These are phyloP conservation scores for Ligdia adustata DNA, from an alignment of 2,888 invertebrate species.

Conservation along the genomic window DNA sequence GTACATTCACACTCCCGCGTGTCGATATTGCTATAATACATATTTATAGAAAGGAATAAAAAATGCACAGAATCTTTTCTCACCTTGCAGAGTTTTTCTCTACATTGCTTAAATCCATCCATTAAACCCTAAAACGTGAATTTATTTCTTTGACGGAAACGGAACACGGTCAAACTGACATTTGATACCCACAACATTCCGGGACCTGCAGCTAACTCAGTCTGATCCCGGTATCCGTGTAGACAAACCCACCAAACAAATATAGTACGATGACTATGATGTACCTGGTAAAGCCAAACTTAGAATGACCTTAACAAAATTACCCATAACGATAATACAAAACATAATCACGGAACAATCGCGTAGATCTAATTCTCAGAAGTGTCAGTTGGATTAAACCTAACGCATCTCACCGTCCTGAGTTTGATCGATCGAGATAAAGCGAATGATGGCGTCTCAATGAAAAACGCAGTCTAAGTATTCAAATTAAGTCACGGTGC, in stretches of 20 bases:
- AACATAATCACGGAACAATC: conserved; percentile 16
- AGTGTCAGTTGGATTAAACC: conserved; percentile 20
- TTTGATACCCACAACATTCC: background rate
- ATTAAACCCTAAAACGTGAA: too few species aligned
- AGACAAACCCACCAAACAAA: background rate
- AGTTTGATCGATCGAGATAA: conserved; percentile 50
- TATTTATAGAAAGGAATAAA: too few species aligned
- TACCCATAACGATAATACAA: conserved; percentile 4
- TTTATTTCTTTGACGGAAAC: too few species aligned
- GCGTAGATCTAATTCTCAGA: conserved; percentile 34
- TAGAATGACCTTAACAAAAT: background rate
- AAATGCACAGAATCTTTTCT: too few species aligned
- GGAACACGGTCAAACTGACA: too few species aligned
- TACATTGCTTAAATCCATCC: too few species aligned
- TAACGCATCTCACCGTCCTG: conserved; percentile 18
- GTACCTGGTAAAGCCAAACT: background rate
- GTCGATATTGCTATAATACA: too few species aligned
- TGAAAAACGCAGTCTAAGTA: conserved; percentile 13
- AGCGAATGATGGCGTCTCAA: conserved; percentile 26
- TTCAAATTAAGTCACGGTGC: too few species aligned
- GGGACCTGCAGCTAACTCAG: background rate
- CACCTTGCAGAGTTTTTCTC: too few species aligned
- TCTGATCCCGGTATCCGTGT: background rate
- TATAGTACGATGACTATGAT: background rate
- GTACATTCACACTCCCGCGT: too few species aligned